Percentiles rank a stretch among this genome's conserved stretches.
These are phyloP conservation scores for Capreolus pygargus DNA, from an alignment of 2,113 vertebrate species.

Conservation along the genomic window DNA sequence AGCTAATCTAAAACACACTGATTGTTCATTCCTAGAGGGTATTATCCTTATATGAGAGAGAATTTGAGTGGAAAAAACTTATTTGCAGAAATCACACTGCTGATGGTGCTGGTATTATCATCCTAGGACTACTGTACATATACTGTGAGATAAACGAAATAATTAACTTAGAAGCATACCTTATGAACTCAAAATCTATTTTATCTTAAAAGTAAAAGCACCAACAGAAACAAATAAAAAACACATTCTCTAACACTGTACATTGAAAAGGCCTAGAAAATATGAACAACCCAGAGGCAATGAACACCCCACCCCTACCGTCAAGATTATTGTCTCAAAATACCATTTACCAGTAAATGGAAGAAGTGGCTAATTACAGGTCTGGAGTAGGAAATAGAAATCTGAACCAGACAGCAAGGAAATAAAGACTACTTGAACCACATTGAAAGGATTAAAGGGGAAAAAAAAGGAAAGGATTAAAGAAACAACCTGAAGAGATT, in stretches of 20 bases:
- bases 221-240: not conserved
- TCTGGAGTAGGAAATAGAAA: not conserved
- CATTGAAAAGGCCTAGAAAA: not conserved
- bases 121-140: not conserved
- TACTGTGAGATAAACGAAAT: not conserved
- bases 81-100: not conserved
- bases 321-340: not conserved
- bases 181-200: not conserved
- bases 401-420: constrained; percentile 2
- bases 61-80: not conserved
- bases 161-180: not conserved
- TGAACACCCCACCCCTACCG: not conserved
- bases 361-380: not conserved
- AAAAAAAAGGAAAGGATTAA: not conserved
- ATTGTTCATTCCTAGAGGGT: not conserved
- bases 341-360: not conserved
- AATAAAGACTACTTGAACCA: constrained; percentile 6
- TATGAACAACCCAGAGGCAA: not conserved
- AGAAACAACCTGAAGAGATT: not conserved
- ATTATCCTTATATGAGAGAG: not conserved
- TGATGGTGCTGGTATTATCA: not conserved
- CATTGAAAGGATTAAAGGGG: not conserved
- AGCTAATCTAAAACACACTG: not conserved
- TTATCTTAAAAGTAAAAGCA: constrained; percentile 25
- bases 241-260: not conserved